These are phyloP conservation scores for Lontra canadensis DNA, from an alignment of 2,113 vertebrate species.

Conservation along the genomic window DNA sequence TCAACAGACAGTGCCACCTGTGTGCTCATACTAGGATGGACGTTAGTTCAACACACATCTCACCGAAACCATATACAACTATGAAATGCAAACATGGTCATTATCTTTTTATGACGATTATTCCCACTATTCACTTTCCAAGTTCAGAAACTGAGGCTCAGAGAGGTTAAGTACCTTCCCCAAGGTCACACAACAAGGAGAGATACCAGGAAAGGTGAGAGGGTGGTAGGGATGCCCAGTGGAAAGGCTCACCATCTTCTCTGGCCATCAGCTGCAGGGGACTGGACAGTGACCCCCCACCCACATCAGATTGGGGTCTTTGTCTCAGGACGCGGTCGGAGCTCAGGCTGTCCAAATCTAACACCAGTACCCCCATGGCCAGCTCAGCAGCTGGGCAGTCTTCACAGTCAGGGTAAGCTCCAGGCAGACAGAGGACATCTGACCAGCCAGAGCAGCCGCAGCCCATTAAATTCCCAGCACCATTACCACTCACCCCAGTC, in stretches of 20 bases:
- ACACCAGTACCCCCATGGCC: neutral
- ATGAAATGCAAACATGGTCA: neutral
- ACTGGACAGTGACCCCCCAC: too few species aligned
- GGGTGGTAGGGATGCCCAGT: neutral
- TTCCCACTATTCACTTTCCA: neutral
- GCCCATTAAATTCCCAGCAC: neutral
- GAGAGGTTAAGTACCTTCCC: neutral
- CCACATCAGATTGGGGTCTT: neutral
- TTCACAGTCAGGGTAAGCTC: neutral
- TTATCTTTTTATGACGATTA: neutral
- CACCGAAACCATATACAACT: neutral
- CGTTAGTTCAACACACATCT: neutral
- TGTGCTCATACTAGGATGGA: neutral
- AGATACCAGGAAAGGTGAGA: neutral
- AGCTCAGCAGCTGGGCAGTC: neutral
- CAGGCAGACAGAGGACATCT: neutral
- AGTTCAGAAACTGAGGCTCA: neutral
- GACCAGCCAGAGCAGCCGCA: neutral
- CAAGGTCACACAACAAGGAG: neutral
- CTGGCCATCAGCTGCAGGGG: neutral
- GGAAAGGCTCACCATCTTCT: neutral
- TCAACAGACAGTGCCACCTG: neutral
- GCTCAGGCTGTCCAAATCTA: too few species aligned
- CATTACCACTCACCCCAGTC: neutral
- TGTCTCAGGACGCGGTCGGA: neutral